Evolutionary conservation across 2,113 vertebrate genomes (phyloP).

Genomic region (Climacteris rufus): DNA sequence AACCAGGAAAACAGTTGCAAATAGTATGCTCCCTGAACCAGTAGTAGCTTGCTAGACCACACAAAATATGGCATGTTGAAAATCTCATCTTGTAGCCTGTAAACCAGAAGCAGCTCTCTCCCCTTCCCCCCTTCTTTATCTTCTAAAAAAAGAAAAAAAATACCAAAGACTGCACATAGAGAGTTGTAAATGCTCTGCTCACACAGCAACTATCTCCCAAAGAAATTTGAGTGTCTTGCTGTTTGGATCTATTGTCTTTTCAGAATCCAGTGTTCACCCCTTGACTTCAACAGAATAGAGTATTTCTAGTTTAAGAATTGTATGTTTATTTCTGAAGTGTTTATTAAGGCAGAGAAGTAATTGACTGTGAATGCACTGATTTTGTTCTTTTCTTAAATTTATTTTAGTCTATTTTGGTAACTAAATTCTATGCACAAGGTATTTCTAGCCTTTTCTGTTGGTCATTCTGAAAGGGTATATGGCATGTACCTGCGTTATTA

Average conservation of each 20-base stretch:
- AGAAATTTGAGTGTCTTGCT: background rate
- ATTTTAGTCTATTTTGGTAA: background rate
- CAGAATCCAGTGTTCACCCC: background rate
- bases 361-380: background rate
- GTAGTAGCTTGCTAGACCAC: constrained; percentile 41
- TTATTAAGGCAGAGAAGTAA: background rate
- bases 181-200: background rate
- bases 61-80: constrained; percentile 45
- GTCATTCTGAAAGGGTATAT: background rate
- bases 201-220: background rate
- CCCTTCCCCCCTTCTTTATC: background rate
- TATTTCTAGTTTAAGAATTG: background rate
- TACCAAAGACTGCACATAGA: background rate
- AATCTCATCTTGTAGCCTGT: constrained; percentile 22
- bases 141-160: constrained; percentile 12
- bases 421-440: background rate
- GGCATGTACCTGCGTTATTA: background rate
- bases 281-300: background rate
- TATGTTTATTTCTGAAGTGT: background rate
- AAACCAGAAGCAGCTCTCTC: constrained; percentile 27
- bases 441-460: background rate
- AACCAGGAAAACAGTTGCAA: constrained; percentile 42
- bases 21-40: constrained; percentile 54
- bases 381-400: background rate
- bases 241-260: background rate